Evolutionary conservation across 2,113 vertebrate genomes (phyloP).

Genomic region (Sisor rabdophorus): DNA sequence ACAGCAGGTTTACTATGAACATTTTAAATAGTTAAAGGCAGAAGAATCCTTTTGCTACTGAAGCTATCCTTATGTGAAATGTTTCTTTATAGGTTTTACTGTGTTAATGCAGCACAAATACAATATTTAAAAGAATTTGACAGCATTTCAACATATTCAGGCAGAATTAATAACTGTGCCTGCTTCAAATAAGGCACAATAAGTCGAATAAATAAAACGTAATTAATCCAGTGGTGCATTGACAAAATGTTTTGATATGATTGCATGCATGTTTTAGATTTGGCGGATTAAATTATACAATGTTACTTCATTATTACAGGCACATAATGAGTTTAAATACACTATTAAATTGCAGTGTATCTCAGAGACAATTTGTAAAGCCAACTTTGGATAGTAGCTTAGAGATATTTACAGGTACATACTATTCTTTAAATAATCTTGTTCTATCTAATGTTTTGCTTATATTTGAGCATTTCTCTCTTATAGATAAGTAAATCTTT

Average conservation of each 20-base stretch:
- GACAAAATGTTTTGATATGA: background rate
- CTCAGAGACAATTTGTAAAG: too few relatives aligned
- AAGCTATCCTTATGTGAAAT: background rate
- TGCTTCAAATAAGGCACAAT: background rate
- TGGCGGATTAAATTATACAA: background rate
- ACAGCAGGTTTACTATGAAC: background rate
- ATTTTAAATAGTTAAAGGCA: background rate
- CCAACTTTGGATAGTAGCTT: too few relatives aligned
- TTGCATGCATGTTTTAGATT: background rate
- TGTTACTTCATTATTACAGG: background rate
- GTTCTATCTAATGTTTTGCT: too few relatives aligned
- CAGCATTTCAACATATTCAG: background rate
- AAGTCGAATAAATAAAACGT: background rate
- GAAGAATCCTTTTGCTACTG: background rate
- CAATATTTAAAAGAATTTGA: background rate
- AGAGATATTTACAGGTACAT: too few relatives aligned
- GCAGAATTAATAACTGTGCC: background rate
- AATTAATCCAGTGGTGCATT: background rate
- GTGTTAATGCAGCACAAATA: background rate
- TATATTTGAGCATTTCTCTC: too few relatives aligned
- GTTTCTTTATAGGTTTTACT: background rate
- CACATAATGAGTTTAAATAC: background rate
- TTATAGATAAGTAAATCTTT: too few relatives aligned
- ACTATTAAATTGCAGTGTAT: background rate
- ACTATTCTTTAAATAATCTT: too few relatives aligned